These are phyloP conservation scores for Astropecten irregularis DNA, from an alignment of 53 echinoderm and acorn worm species.

Conservation along the genomic window DNA sequence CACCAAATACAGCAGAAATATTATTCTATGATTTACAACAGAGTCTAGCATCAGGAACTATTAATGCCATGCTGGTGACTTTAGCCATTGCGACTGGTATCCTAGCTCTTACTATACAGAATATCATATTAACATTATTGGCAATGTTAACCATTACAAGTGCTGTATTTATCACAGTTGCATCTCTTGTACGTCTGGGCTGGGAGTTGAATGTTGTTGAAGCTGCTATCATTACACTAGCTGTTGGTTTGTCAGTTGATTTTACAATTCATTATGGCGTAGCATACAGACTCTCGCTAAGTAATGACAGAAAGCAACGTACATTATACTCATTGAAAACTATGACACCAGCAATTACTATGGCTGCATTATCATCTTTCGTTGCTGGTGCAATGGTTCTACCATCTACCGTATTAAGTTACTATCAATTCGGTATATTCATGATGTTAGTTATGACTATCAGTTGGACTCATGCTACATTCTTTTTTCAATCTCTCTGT, in stretches of 20 bases:
- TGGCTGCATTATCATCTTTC: slow-evolving; percentile 57
- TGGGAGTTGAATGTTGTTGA: slow-evolving; percentile 65
- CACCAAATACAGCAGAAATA: not conserved
- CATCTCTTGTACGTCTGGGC: slow-evolving; percentile 54
- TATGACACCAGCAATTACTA: slow-evolving; percentile 38
- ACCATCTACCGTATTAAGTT: slow-evolving; percentile 15
- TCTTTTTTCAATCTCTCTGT: slow-evolving; percentile 58
- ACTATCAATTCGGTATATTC: slow-evolving; percentile 47
- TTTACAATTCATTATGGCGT: slow-evolving; percentile 65
- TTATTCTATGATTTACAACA: slow-evolving; percentile 58
- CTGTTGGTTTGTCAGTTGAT: slow-evolving; percentile 59
- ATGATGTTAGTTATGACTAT: slow-evolving; percentile 46
- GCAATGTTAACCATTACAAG: slow-evolving; percentile 54
- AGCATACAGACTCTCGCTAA: slow-evolving; percentile 27
- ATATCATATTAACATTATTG: slow-evolving; percentile 42
- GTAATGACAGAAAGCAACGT: not conserved
- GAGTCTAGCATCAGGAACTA: slow-evolving; percentile 51
- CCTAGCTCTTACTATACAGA: slow-evolving; percentile 36
- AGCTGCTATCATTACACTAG: slow-evolving; percentile 44
- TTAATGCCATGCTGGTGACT: slow-evolving; percentile 24
- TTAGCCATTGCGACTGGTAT: slow-evolving; percentile 41
- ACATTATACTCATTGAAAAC: slow-evolving; percentile 24
- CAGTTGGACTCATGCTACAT: slow-evolving; percentile 54
- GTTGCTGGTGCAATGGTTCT: slow-evolving; percentile 41
- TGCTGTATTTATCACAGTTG: slow-evolving; percentile 58